phyloP scores from a whole-genome alignment of 2,113 vertebrate genomes.

The Calidris pugnax region DNA sequence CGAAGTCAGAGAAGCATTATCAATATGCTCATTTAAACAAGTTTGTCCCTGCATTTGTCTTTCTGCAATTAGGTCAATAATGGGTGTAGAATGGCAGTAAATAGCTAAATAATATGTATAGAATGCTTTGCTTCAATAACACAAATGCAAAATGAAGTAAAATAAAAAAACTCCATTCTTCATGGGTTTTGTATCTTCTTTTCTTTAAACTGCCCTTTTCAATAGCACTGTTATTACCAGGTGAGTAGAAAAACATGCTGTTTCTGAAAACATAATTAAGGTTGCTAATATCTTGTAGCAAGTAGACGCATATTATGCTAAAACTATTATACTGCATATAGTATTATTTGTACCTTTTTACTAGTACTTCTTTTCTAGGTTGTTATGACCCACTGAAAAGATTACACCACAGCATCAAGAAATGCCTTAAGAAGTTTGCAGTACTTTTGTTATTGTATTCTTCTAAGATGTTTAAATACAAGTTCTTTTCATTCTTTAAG shows the following conservation, averaged over 20 bases:
- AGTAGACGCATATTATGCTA: neutral
- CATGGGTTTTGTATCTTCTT: neutral
- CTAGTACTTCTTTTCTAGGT: neutral
- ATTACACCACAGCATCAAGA: neutral
- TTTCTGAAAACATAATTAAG: neutral
- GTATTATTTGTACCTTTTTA: neutral
- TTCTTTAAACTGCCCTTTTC: slow-evolving; percentile 45
- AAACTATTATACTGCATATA: neutral
- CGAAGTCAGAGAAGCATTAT: neutral
- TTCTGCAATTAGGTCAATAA: slow-evolving; percentile 44
- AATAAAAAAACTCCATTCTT: slow-evolving; percentile 47
- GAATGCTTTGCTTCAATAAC: slow-evolving; percentile 42
- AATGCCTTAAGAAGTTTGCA: neutral
- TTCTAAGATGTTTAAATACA: neutral
- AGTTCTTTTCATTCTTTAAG: neutral
- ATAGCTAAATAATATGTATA: slow-evolving; percentile 49
- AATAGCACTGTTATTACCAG: neutral
- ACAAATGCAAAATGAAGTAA: slow-evolving; percentile 58
- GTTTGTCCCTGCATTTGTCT: slow-evolving; percentile 54
- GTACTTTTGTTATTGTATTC: neutral
- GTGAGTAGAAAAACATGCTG: neutral
- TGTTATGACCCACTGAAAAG: neutral
- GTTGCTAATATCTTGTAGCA: neutral
- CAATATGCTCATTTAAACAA: slow-evolving; percentile 33
- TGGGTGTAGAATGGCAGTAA: slow-evolving; percentile 54